phyloP scores from a whole-genome alignment of 2,888 invertebrate genomes.

The Sussaba pulchella region DNA sequence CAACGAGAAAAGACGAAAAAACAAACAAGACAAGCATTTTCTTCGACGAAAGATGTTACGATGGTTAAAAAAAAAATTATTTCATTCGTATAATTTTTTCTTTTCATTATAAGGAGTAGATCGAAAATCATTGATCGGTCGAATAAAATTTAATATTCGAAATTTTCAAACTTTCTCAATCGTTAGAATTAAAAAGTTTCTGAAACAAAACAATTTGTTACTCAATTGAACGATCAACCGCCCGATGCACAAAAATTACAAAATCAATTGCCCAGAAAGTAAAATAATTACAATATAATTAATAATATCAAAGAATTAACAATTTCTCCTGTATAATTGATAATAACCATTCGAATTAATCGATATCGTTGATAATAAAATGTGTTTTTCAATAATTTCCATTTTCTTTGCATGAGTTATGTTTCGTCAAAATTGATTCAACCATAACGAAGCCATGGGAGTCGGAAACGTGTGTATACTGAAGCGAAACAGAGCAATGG shows the following conservation, averaged over 20 bases:
- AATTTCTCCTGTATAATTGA: not conserved
- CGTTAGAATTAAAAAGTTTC: not conserved
- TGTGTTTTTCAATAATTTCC: not conserved
- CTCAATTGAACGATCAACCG: not conserved
- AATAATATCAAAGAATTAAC: not conserved
- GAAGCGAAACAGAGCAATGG: not conserved
- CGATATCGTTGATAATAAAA: not conserved
- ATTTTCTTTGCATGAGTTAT: not conserved
- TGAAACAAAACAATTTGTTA: not conserved
- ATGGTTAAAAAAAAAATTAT: no score
- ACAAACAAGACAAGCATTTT: no score
- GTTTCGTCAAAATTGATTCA: not conserved
- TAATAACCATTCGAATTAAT: not conserved
- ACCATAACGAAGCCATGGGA: no score
- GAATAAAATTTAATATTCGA: not conserved
- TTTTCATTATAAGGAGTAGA: no score
- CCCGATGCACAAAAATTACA: not conserved
- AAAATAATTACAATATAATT: not conserved
- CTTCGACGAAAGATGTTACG: no score
- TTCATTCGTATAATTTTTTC: no score
- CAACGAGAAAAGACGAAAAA: not conserved
- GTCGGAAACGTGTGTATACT: no score
- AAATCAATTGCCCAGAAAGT: conserved; percentile 3
- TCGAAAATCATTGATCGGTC: not conserved
- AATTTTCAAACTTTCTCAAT: not conserved